Conservation (phyloP, 2,888 invertebrate species). For the Micropterix aruncella region DNA sequence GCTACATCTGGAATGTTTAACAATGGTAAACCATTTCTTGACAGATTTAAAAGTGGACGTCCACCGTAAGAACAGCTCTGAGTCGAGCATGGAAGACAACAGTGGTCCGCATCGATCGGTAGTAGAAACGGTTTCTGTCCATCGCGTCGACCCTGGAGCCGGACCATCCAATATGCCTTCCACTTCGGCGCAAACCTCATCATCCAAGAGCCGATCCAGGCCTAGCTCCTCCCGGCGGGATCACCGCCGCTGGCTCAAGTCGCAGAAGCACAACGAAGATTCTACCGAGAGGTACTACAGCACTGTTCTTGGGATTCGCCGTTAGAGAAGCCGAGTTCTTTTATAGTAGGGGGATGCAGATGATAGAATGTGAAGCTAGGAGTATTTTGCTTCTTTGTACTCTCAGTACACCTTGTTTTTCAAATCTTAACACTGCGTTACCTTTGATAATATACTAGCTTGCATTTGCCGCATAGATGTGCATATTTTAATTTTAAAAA, state of each 20-base stretch:
- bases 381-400: no score
- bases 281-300: neutral
- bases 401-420: no score
- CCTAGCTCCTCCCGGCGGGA: conserved; percentile 25
- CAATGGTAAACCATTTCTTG: conserved; percentile 14
- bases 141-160: conserved; percentile 31
- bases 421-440: no score
- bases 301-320: no score
- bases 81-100: conserved; percentile 64
- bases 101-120: conserved; percentile 32
- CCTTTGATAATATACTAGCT: no score
- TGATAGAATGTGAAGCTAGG: no score
- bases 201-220: conserved; percentile 20
- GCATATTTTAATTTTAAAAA: no score
- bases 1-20: no score
- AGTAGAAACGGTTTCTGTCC: conserved; percentile 19
- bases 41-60: conserved; percentile 85
- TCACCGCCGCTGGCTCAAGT: no score
- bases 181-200: conserved; percentile 25
- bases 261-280: neutral
- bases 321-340: no score
- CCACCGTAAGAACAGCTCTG: conserved; percentile 82
- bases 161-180: conserved; percentile 19
- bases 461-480: no score
- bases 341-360: no score